Evolutionary conservation across 2,797 vertebrate genomes (phyloP).

Genomic region (Phataginus tricuspis): DNA sequence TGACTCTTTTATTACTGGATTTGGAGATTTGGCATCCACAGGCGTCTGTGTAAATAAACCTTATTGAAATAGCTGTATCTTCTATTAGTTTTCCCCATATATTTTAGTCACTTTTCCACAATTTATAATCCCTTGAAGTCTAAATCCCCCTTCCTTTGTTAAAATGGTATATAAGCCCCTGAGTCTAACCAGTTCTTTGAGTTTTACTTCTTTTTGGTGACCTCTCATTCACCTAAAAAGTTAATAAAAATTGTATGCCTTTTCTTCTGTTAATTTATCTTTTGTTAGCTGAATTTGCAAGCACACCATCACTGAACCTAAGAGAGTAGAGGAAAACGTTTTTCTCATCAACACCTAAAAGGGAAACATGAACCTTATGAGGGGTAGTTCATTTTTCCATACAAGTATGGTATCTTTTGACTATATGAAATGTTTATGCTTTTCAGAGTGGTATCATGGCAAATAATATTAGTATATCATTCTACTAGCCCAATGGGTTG

Average conservation of each 20-base stretch:
- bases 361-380: background rate
- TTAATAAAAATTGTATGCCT: background rate
- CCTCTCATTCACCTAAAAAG: background rate
- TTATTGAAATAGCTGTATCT: background rate
- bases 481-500: background rate
- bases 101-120: background rate
- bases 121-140: background rate
- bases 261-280: background rate
- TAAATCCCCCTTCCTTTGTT: background rate
- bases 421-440: background rate
- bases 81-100: background rate
- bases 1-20: background rate
- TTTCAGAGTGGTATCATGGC: slow-evolving; percentile 9
- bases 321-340: background rate
- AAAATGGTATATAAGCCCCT: background rate
- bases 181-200: background rate
- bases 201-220: background rate
- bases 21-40: background rate
- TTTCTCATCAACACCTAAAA: background rate
- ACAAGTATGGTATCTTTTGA: background rate
- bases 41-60: background rate
- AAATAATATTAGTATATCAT: background rate
- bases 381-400: background rate
- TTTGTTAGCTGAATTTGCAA: background rate
- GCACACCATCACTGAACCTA: background rate